Evolutionary conservation across 2,113 vertebrate species (phyloP).

Genomic region (Sinocyclocheilus anophthalmus): DNA sequence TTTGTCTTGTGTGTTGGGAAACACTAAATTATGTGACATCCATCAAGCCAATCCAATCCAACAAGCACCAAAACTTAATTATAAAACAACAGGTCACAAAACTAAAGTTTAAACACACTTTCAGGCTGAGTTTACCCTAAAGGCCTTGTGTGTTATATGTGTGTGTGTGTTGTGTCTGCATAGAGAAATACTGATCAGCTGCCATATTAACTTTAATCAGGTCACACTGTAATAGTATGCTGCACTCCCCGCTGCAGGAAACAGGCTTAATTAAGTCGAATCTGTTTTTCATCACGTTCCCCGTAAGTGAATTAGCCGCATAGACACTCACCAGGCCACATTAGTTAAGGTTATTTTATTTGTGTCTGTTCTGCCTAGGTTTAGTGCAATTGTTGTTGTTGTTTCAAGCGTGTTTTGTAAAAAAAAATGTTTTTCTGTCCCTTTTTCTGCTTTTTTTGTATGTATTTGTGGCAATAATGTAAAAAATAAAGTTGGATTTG

Average conservation of each 20-base stretch:
- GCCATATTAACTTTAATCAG: conserved; percentile 52
- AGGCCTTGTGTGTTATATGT: conserved; percentile 17
- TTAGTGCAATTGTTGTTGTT: conserved; percentile 28
- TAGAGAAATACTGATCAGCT: conserved; percentile 51
- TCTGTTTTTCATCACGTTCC: conserved; percentile 57
- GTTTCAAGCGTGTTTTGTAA: conserved; percentile 24
- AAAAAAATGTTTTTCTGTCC: too few species aligned
- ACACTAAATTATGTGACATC: neutral
- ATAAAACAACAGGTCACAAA: conserved; percentile 16
- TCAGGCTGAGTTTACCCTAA: conserved; percentile 33
- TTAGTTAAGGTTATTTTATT: conserved; percentile 58
- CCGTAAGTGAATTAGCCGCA: conserved; percentile 53
- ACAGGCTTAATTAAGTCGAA: conserved; percentile 58
- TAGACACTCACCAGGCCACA: conserved; percentile 50
- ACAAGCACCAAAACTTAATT: conserved; percentile 3
- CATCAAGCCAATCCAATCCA: neutral
- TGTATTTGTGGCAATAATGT: neutral
- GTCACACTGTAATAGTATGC: conserved; percentile 52
- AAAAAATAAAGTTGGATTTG: neutral
- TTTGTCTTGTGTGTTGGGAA: neutral
- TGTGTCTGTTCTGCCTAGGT: conserved; percentile 45
- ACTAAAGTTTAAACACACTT: conserved; percentile 30
- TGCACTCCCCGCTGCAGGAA: conserved; percentile 55
- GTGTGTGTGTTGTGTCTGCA: conserved; percentile 15
- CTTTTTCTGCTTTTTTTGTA: too few species aligned